Evolutionary conservation across 2,113 vertebrate species (phyloP).

Genomic region (Antechinus flavipes): DNA sequence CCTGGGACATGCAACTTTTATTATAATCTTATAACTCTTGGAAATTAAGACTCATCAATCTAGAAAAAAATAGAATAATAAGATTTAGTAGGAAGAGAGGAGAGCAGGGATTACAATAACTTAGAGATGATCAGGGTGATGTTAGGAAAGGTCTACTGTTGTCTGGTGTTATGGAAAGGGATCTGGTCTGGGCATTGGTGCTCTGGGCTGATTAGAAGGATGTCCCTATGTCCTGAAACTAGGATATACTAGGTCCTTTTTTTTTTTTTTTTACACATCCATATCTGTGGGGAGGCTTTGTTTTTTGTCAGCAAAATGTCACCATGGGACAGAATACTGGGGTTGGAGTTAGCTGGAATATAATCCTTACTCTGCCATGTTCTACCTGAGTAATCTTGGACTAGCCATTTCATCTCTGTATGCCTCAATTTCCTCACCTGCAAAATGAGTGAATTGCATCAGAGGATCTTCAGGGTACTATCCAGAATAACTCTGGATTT

Average conservation of each 20-base stretch:
- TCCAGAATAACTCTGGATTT: neutral
- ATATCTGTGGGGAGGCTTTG: conserved; percentile 19
- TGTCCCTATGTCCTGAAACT: neutral
- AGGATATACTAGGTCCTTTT: neutral
- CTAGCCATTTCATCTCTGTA: neutral
- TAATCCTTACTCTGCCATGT: neutral
- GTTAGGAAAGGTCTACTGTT: neutral
- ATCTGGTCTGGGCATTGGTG: neutral
- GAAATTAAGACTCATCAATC: neutral
- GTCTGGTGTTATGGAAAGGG: neutral
- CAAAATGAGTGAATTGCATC: neutral
- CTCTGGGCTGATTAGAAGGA: neutral
- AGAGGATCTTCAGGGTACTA: neutral
- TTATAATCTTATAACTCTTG: neutral
- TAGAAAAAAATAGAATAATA: neutral
- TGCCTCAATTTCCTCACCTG: neutral
- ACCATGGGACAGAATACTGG: neutral
- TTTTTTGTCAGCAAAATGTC: neutral
- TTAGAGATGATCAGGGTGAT: neutral
- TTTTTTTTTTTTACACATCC: neutral
- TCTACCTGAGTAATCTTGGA: neutral
- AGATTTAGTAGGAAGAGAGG: neutral
- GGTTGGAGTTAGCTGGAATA: neutral
- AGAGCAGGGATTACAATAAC: neutral
- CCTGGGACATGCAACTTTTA: neutral